These are phyloP conservation scores for Drosophila lacicola DNA, from an alignment of 2,888 invertebrate species.

Conservation along the genomic window DNA sequence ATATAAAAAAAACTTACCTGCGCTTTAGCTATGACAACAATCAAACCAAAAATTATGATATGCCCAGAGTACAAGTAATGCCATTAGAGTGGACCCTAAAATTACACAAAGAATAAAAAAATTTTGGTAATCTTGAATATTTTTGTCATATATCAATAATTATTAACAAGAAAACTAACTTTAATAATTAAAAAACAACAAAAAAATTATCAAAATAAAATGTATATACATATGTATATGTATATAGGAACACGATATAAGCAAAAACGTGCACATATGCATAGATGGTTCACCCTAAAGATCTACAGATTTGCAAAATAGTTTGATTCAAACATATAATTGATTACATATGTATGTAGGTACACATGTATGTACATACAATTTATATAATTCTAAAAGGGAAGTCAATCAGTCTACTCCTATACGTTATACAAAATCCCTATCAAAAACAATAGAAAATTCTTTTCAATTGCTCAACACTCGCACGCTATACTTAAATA, in stretches of 20 bases:
- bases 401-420: background rate
- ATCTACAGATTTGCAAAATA: background rate
- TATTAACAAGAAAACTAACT: no score
- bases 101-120: background rate
- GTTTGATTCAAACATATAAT: background rate
- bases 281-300: conserved; percentile 2
- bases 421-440: background rate
- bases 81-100: conserved; percentile 34
- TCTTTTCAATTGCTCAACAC: conserved; percentile 4
- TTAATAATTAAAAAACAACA: background rate
- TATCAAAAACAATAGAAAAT: conserved; percentile 15
- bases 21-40: conserved; percentile 18
- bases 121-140: background rate
- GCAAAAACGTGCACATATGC: background rate
- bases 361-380: background rate
- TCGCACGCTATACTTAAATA: background rate
- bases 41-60: conserved; percentile 29
- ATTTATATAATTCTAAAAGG: conserved; percentile 6
- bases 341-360: no score
- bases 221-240: no score
- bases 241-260: background rate
- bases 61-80: background rate
- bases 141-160: background rate
- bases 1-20: conserved; percentile 3
- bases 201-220: no score